Conservation (phyloP, 1,140 invertebrate species). For the Zeugodacus cucurbitae region DNA sequence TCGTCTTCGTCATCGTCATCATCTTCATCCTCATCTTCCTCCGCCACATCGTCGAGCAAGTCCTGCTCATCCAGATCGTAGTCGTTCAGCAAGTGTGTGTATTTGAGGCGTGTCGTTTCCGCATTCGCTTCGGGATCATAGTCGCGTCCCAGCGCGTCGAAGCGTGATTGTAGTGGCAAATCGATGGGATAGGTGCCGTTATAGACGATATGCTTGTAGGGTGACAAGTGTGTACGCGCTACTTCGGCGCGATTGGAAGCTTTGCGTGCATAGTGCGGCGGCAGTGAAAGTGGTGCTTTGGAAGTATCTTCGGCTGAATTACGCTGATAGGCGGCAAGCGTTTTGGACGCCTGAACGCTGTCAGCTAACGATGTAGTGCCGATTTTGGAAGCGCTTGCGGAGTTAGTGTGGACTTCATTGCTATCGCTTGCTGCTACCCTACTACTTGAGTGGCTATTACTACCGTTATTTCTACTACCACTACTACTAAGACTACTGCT, state of each 20-base stretch:
- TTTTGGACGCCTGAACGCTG: background rate
- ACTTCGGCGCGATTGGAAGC: background rate
- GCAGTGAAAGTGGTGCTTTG: background rate
- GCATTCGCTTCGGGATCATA: conserved; percentile 62
- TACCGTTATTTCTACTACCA: background rate
- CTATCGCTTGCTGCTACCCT: background rate
- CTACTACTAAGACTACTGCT: background rate
- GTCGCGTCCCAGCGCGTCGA: conserved; percentile 48
- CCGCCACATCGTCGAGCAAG: conserved; percentile 48
- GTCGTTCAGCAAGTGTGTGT: conserved; percentile 55
- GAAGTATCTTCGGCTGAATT: background rate
- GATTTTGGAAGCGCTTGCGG: background rate
- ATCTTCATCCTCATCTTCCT: conserved; percentile 51
- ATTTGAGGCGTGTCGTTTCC: conserved; percentile 53
- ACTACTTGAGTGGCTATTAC: background rate
- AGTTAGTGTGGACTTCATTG: background rate
- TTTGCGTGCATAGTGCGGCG: background rate
- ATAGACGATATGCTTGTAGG: conserved; percentile 69
- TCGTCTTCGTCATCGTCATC: conserved; percentile 49
- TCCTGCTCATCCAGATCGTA: conserved; percentile 55
- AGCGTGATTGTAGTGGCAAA: conserved; percentile 66
- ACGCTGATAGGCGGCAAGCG: background rate
- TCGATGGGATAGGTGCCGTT: conserved; percentile 86
- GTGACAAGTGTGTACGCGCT: background rate
- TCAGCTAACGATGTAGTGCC: too few relatives aligned